Evolutionary conservation across 1,140 invertebrate species (phyloP), one percentile per base, ranked within the genome.

Genomic region (Lepidurus packardi): DNA sequence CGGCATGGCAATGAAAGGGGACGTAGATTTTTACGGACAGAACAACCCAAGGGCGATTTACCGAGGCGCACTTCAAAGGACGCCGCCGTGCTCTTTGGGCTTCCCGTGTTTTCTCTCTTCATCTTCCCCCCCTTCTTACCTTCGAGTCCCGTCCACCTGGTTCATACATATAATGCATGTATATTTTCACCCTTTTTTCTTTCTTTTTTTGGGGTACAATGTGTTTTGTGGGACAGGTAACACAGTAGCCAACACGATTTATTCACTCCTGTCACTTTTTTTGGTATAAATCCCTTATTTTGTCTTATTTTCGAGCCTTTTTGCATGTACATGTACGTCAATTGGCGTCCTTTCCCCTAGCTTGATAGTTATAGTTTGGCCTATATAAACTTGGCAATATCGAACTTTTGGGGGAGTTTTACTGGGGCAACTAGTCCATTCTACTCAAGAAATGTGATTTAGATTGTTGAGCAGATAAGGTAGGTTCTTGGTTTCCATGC

Each of bases 1-100:
- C 53, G 53, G 53, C 53, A 65, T 65, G 53, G 53, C 53, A 65
- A 65, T 65, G 53, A 65, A 65, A 65, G 53, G 53, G 53, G 53
- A 65, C 53, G 53, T 21, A 65, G 53, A 65, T 65, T 65, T 65
- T 65, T 65, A 65, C 53, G 53, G 53, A 65, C 53, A 21, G 53
- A 65, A 65, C 53, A 65, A 65, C 53, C 53, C 53, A 65, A 34
- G 53, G 53, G 53, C 53, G 53, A 65, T 65, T 65, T 65, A 65
- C 53, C 16, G 21, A 65, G 53, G 53, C 21, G 53, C 53, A 65
- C 53, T 65, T 65, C 53, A 65, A 65, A 65, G 53, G 53, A 34
- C 53, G 21, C 53, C 53, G 53, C 53, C 53, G 53, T 65, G 34
- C 53, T 65, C 21, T 65, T 21, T 4, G 53, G 13, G 53, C 53